phyloP scores from a whole-genome alignment of 2,113 vertebrate genomes.

The Dolichallabes microphthalmus region DNA sequence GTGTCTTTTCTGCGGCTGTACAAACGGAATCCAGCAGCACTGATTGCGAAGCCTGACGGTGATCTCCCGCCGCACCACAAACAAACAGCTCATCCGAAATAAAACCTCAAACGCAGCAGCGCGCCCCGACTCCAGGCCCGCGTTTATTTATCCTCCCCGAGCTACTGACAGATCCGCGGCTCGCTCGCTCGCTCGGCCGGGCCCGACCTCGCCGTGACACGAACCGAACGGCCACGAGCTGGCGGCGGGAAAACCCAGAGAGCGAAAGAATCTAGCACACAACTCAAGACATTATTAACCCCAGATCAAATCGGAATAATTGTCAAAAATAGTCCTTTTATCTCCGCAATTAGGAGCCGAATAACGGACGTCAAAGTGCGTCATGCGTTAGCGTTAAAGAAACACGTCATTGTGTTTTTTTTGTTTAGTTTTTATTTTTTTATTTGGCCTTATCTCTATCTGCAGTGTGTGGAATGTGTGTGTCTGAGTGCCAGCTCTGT shows the following conservation, averaged over 20 bases:
- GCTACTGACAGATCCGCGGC: slow-evolving; percentile 35
- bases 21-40: slow-evolving; percentile 20
- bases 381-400: not conserved
- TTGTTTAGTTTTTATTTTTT: too few relatives aligned
- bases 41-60: slow-evolving; percentile 31
- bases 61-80: slow-evolving; percentile 62
- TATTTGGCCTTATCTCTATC: not conserved
- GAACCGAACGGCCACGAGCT: slow-evolving; percentile 26
- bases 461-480: not conserved
- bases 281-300: not conserved
- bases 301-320: not conserved
- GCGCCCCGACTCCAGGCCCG: slow-evolving; percentile 40
- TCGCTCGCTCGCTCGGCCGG: slow-evolving; percentile 37
- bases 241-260: not conserved
- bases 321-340: not conserved
- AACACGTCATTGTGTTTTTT: not conserved
- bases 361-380: not conserved
- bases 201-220: slow-evolving; percentile 31
- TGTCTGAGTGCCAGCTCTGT: not conserved
- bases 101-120: slow-evolving; percentile 52
- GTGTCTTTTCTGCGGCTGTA: slow-evolving; percentile 2
- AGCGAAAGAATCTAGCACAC: not conserved
- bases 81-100: slow-evolving; percentile 63
- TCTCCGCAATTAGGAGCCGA: too few relatives aligned
- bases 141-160: slow-evolving; percentile 60